A percentile compares a stretch with the other conserved stretches of the same genome.
Conservation (phyloP, 2,888 invertebrate genomes). For the Calameuta pallipes region DNA sequence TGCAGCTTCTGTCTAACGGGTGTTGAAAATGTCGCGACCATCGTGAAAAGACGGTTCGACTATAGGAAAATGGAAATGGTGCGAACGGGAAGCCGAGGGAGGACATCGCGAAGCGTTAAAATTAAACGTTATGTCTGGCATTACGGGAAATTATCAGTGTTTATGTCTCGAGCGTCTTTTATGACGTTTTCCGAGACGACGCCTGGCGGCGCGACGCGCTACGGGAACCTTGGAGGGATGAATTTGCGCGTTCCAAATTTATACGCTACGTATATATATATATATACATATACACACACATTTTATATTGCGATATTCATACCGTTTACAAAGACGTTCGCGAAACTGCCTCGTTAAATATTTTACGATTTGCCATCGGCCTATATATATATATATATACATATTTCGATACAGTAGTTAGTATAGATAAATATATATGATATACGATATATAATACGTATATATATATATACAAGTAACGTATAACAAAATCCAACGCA, state of each 20-base stretch:
- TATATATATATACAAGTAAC: slow-evolving; percentile 5
- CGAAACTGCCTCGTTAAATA: slow-evolving; percentile 61
- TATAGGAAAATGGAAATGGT: slow-evolving; percentile 7
- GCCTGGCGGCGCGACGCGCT: slow-evolving; percentile 17
- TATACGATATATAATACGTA: neutral
- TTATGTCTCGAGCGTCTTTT: slow-evolving; percentile 38
- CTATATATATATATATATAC: no score
- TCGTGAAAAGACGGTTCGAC: neutral
- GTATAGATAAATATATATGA: neutral
- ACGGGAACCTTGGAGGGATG: slow-evolving; percentile 14
- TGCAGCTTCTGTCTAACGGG: neutral
- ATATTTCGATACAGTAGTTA: no score
- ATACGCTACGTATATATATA: slow-evolving; percentile 27
- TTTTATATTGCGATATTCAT: slow-evolving; percentile 64
- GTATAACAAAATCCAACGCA: neutral
- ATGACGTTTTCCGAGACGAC: slow-evolving; percentile 27
- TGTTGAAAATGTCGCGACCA: neutral
- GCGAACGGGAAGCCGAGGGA: neutral
- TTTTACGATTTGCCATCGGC: slow-evolving; percentile 46
- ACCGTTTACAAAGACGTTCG: slow-evolving; percentile 57
- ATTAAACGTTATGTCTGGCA: slow-evolving; percentile 45
- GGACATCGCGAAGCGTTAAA: slow-evolving; percentile 34
- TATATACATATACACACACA: slow-evolving; percentile 41
- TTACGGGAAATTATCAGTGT: slow-evolving; percentile 51
- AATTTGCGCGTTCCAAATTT: slow-evolving; percentile 35